Conservation (phyloP, 2,888 invertebrate genomes). For the Andricus quercusramuli region DNA sequence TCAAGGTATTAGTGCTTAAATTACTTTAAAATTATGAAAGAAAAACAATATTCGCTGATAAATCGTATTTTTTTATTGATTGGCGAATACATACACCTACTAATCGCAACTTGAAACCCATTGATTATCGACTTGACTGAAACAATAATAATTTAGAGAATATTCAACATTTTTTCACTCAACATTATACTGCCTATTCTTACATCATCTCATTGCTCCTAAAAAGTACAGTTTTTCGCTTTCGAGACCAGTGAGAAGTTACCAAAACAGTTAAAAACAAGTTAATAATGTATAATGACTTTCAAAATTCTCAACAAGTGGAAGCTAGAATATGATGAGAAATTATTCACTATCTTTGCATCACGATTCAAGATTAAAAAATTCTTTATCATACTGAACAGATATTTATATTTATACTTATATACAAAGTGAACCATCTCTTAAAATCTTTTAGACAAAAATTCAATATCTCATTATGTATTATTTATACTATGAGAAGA, state of each 20-base stretch:
- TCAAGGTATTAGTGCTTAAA: too few relatives aligned
- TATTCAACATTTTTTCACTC: background rate
- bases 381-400: slow-evolving; percentile 49
- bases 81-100: slow-evolving; percentile 11
- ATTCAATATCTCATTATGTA: slow-evolving; percentile 52
- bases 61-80: slow-evolving; percentile 11
- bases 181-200: background rate
- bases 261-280: slow-evolving; percentile 9
- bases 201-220: background rate
- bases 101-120: slow-evolving; percentile 10
- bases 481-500: slow-evolving; percentile 47
- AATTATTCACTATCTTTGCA: background rate
- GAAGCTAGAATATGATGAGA: background rate
- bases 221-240: slow-evolving; percentile 8
- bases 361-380: background rate
- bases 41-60: background rate
- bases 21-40: background rate
- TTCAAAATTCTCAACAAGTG: slow-evolving; percentile 1
- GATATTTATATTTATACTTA: slow-evolving; percentile 56
- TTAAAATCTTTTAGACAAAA: slow-evolving; percentile 50
- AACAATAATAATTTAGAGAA: slow-evolving; percentile 2
- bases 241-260: background rate
- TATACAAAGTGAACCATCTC: slow-evolving; percentile 53
- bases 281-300: background rate
- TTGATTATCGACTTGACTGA: background rate